These are phyloP conservation scores for Drosophila triauraria DNA, from an alignment of 1,140 invertebrate species.

Conservation along the genomic window DNA sequence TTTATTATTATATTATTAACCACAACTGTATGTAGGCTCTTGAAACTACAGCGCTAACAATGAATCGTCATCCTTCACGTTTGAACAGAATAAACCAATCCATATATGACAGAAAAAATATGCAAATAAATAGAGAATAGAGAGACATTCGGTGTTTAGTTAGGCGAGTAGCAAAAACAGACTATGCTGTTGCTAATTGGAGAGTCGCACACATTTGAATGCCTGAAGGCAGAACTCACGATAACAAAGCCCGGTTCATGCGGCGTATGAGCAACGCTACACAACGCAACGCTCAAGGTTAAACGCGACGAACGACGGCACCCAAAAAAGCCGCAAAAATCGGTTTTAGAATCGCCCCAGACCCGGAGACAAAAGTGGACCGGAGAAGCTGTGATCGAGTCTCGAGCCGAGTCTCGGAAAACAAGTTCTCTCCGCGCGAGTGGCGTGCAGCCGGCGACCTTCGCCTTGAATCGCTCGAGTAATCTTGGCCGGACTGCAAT, in stretches of 20 bases:
- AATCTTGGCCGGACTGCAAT: constrained; percentile 39
- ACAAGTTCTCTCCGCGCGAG: constrained; percentile 42
- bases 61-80: constrained; percentile 3
- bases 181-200: constrained; percentile 58
- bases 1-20: too few relatives aligned
- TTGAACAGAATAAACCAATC: constrained; percentile 5
- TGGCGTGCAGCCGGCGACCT: constrained; percentile 46
- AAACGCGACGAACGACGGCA: constrained; percentile 25
- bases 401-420: constrained; percentile 16
- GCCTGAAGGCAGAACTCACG: constrained; percentile 37
- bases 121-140: constrained; percentile 37
- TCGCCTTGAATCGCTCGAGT: constrained; percentile 52
- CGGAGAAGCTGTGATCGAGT: constrained; percentile 60
- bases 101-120: constrained; percentile 25
- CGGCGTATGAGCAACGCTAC: constrained; percentile 53
- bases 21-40: neutral
- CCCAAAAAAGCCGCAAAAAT: constrained; percentile 41
- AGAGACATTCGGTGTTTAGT: constrained; percentile 44
- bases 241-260: constrained; percentile 45
- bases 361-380: constrained; percentile 11
- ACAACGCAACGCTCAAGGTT: constrained; percentile 54
- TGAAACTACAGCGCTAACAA: constrained; percentile 1
- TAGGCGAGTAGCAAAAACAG: constrained; percentile 32
- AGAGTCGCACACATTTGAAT: constrained; percentile 32
- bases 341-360: constrained; percentile 47